Evolutionary conservation across 2,888 invertebrate species (phyloP).

Genomic region (Malthinus seriepunctatus): DNA sequence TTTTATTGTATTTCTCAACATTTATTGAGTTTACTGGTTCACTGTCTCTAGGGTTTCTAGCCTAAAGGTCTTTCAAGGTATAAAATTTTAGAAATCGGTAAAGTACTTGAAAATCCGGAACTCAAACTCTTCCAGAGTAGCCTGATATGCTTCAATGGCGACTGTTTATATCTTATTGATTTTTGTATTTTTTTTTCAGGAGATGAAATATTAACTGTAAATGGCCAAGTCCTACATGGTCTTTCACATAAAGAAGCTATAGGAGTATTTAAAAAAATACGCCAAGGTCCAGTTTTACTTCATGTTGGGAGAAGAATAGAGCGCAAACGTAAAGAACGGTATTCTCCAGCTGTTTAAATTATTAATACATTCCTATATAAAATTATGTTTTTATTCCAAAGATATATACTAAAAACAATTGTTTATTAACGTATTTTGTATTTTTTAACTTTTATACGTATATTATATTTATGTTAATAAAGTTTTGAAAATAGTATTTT

Average conservation of each 20-base stretch:
- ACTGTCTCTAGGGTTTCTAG: too few species aligned
- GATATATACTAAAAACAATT: conserved; percentile 29
- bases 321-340: conserved; percentile 48
- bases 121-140: too few species aligned
- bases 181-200: conserved; percentile 59
- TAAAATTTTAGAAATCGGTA: too few species aligned
- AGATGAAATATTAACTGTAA: conserved; percentile 90
- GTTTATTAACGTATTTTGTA: conserved; percentile 22
- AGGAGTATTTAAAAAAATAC: conserved; percentile 87
- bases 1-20: too few species aligned
- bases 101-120: too few species aligned
- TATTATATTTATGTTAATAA: conserved; percentile 22
- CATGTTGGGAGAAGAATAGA: conserved; percentile 65
- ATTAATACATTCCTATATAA: conserved; percentile 32
- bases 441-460: conserved; percentile 29
- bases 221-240: conserved; percentile 81
- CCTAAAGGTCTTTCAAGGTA: too few species aligned
- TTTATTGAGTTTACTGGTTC: too few species aligned
- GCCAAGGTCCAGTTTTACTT: conserved; percentile 79
- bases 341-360: conserved; percentile 39
- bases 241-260: conserved; percentile 91
- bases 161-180: too few species aligned
- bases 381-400: conserved; percentile 40
- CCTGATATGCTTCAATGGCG: too few species aligned
- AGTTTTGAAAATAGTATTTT: conserved; percentile 8